Base-by-base conservation (phyloP, 2,797 vertebrate genomes). In the Semaprochilodus insignis region DNA sequence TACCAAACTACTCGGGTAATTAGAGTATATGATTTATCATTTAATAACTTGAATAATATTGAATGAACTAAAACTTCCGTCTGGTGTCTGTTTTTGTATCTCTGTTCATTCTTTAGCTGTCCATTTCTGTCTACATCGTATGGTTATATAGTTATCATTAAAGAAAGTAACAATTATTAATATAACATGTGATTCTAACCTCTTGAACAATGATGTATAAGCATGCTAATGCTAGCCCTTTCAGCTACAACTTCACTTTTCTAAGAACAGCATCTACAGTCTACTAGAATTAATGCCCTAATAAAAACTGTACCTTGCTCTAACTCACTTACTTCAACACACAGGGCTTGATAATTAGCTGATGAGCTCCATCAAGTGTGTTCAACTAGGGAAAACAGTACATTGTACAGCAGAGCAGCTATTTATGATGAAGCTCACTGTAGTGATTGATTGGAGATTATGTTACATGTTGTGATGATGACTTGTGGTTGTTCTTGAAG, bases 321-420 rank as follows among this genome's bases (percentile, higher is more conserved):
- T 71, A 48, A 71, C 69, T 17, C 44, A 71, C 6, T n/a, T 16
- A 14, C 13, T 51, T 51, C 44, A 59, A 25, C 34, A 57, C 52
- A 52, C 67, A 34, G 25, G 60, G 13, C 25, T 27, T 27, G 23
- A 63, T 63, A 63, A 63, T 63, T 27, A 59, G 4, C 16, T 54
- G 57, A 59, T 8, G 54, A 75, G 27, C 51, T 54, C 31, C 48
- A 70, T 71, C 51, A 78, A 19, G 55, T 34, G 65, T n/a, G 51
- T 40, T 34, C 36, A 40, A 11, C 17, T 44, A 6, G 13, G 69
- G n/a, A n/a, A 51, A 71, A 51, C n/a, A 23, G n/a, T 25, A 51
- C n/a, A 71, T 0, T 72, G 23, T 72, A 10, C 23, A 31, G 48
- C 16, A 66, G 14, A 19, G 44, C 69, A 52, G 69, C 5, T 23